Evolutionary conservation across 2,113 vertebrate species (phyloP), one percentile per base, ranked within the genome.

Genomic region (Platysteira castanea): DNA sequence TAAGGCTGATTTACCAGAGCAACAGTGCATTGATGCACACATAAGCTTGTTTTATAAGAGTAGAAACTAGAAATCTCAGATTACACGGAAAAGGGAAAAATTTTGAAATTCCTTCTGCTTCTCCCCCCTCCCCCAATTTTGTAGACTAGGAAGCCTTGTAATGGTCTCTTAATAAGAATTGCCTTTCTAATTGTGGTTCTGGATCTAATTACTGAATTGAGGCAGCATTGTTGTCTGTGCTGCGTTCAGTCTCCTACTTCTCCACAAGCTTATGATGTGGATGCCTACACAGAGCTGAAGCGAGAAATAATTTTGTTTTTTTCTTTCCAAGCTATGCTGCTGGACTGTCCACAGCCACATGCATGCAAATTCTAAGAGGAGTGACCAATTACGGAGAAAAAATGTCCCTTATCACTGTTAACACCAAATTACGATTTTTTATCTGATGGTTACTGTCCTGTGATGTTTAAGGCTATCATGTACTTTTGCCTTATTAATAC

Each of bases 1-100:
- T 93, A 76, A 97, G 90, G 77, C 68, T 92, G 74, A 77, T 92
- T 96, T 92, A 84, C 78, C 61, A 94, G 78, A 50, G 54, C 77
- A 84, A 10, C 64, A 78, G 88, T 81, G 90, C 93, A 57, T 19
- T 60, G 90, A 96, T 87, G 87, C 70, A 60, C 77, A 76, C 35
- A 39, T 87, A 92, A 88, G 60, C 68, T 76, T 91, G 4, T 78
- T 73, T 77, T 70, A 2, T 44, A 59, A 60, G 81, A 18, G 28
- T 28, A 74, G 67, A 71, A 94, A 65, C 42, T 39, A 53, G 53
- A 83, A 69, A 76, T 81, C 63, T 86, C 57, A 23, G 70, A 49
- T 90, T 50, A 69, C 44, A 39, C 0, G 2, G 39, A 92, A 89
- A 88, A 70, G 17, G 13, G 49, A 33, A 33, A 86, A 26, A 57